A percentile compares a stretch with the other conserved stretches of the same genome.
These are phyloP conservation scores for Drosophila stalkeri DNA, from an alignment of 2,888 invertebrate genomes.

Conservation along the genomic window DNA sequence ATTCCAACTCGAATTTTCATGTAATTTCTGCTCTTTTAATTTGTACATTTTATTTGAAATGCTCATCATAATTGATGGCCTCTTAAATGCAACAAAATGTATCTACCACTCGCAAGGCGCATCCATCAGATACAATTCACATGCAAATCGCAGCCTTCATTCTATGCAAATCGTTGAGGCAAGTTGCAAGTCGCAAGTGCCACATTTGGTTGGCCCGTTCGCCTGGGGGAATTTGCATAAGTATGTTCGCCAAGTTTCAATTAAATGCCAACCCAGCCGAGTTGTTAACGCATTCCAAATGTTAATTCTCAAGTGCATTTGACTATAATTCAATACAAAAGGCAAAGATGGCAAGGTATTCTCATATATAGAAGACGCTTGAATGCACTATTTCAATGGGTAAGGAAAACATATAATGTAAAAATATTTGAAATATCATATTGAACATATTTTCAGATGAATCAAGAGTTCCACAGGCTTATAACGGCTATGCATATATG, in stretches of 20 bases:
- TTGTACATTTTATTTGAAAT: slow-evolving; percentile 81
- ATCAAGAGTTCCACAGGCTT: too few species aligned
- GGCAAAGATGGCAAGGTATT: slow-evolving; percentile 13
- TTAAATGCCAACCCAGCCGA: slow-evolving; percentile 74
- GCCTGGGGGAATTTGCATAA: slow-evolving; percentile 73
- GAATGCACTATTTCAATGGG: slow-evolving; percentile 18
- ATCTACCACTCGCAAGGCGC: neutral
- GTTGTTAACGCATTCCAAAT: slow-evolving; percentile 81
- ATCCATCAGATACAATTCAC: slow-evolving; percentile 25
- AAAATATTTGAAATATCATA: neutral
- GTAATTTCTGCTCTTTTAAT: slow-evolving; percentile 78
- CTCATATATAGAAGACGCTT: neutral
- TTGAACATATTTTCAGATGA: neutral
- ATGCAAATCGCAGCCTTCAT: slow-evolving; percentile 71
- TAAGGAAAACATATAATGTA: too few species aligned
- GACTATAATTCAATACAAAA: slow-evolving; percentile 58
- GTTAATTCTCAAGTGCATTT: slow-evolving; percentile 82
- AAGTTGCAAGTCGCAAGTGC: slow-evolving; percentile 34
- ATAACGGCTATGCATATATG: too few species aligned
- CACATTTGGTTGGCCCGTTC: slow-evolving; percentile 61
- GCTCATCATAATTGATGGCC: slow-evolving; percentile 71
- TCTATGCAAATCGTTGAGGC: slow-evolving; percentile 66
- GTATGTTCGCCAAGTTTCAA: slow-evolving; percentile 72
- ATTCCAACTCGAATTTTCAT: slow-evolving; percentile 65
- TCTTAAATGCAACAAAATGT: neutral